Evolutionary conservation across 2,888 invertebrate species (phyloP).

Genomic region (Hypsopygia costalis): DNA sequence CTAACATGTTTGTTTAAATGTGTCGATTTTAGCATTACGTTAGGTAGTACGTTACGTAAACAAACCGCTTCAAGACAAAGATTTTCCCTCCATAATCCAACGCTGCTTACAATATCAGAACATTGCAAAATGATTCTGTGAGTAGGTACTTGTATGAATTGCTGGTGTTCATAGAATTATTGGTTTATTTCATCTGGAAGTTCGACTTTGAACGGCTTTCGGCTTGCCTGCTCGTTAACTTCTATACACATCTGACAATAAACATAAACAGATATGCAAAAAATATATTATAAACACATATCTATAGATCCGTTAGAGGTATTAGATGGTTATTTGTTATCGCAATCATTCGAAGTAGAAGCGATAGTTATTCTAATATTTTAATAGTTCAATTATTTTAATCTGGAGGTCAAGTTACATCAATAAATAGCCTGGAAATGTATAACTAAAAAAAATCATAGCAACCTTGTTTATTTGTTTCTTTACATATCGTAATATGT

Average conservation of each 20-base stretch:
- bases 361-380: not conserved
- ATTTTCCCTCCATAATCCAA: too few relatives aligned
- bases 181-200: slow-evolving; percentile 30
- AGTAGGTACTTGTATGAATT: slow-evolving; percentile 23
- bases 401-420: slow-evolving; percentile 1
- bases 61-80: not conserved
- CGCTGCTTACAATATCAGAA: too few relatives aligned
- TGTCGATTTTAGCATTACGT: not conserved
- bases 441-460: not conserved
- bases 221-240: slow-evolving; percentile 28
- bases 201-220: slow-evolving; percentile 34
- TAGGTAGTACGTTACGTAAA: not conserved
- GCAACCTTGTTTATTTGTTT: too few relatives aligned
- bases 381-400: slow-evolving; percentile 3
- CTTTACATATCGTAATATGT: too few relatives aligned
- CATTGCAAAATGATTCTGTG: not conserved
- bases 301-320: not conserved
- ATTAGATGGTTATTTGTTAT: slow-evolving; percentile 2
- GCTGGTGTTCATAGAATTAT: slow-evolving; percentile 25
- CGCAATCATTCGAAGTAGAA: not conserved
- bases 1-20: too few relatives aligned
- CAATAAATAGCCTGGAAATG: slow-evolving; percentile 1
- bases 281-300: not conserved
- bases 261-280: slow-evolving; percentile 14
- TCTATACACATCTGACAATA: slow-evolving; percentile 26